Base-by-base conservation (phyloP, 1,140 invertebrate genomes). In the Diabrotica virgifera region DNA sequence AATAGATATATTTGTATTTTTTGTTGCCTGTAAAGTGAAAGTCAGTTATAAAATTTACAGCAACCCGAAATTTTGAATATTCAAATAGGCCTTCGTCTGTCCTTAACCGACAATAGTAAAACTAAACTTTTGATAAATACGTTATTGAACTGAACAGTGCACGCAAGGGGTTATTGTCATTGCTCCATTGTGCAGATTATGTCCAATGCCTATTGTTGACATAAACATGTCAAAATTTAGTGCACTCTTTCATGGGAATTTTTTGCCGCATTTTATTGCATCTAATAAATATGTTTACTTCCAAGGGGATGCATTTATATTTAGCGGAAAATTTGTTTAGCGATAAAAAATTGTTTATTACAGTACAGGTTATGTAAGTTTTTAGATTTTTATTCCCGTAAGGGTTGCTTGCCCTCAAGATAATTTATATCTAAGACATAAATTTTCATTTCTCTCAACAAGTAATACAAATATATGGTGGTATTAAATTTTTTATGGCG, bases 141-240 rank as follows among this genome's bases (percentile, higher is more conserved):
- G 51, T 52, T 14, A 12, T 52, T 14, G 24, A 24, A 24, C 24
- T 24, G n/a, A n/a, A n/a, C n/a, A n/a, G n/a, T 24, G 24, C 24
- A 24, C 24, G 24, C 4, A 5, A 14, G 10, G 37, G 14, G 59
- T 52, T 50, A 36, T 57, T 57, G 55, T 57, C 8, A 24, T 24
- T 24, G 24, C 24, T 24, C 24, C 24, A 24, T 24, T 24, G 24
- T 24, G 24, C 35, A 36, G 37, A 40, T 37, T 36, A 40, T 36
- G 40, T 40, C 24, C 40, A 3, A 10, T 46, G 36, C 10, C 52
- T 46, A 37, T 64, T 64, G 68, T 69, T 69, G 68, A 69, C 40
- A 46, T 69, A 69, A 69, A 69, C 68, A 69, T 66, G 68, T 69
- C 68, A 69, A 66, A 52, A 37, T 59, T 50, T 66, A 66, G 59